phyloP scores from a whole-genome alignment of 2,888 invertebrate genomes.

The Endotricha flammealis region DNA sequence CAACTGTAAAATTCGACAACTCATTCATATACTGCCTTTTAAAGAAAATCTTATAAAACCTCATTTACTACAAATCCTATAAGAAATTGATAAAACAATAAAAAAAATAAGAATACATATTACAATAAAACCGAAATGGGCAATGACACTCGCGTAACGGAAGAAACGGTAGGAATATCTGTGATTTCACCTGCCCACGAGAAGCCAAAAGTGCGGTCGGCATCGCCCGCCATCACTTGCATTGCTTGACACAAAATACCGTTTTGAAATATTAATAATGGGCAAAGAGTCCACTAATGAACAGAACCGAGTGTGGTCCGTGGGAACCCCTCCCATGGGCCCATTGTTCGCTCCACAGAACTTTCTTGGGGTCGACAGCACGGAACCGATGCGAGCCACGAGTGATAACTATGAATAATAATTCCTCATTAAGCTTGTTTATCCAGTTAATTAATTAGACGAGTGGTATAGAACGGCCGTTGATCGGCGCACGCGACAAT shows the following conservation, averaged over 20 bases:
- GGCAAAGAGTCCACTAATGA: conserved; percentile 60
- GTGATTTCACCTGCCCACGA: too few relatives aligned
- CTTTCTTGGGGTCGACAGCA: conserved; percentile 16
- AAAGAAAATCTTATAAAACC: too few relatives aligned
- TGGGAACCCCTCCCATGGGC: conserved; percentile 48
- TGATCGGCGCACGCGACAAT: too few relatives aligned
- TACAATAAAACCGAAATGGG: too few relatives aligned
- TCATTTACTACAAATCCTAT: too few relatives aligned
- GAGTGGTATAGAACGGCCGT: conserved; percentile 3
- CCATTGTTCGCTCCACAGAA: conserved; percentile 34
- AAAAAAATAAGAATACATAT: too few relatives aligned
- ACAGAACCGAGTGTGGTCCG: conserved; percentile 46
- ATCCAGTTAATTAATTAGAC: conserved; percentile 65
- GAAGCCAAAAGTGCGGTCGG: background rate
- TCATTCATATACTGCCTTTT: too few relatives aligned
- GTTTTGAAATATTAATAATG: conserved; percentile 72
- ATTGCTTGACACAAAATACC: conserved; percentile 50
- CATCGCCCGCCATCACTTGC: conserved; percentile 11
- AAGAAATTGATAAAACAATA: too few relatives aligned
- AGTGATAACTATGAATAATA: conserved; percentile 46
- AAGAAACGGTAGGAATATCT: too few relatives aligned
- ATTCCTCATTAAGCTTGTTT: conserved; percentile 65
- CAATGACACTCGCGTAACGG: too few relatives aligned
- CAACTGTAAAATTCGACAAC: too few relatives aligned
- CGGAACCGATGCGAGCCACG: conserved; percentile 18